Conservation (phyloP, 2,888 invertebrate genomes). For the Metellina segmentata region DNA sequence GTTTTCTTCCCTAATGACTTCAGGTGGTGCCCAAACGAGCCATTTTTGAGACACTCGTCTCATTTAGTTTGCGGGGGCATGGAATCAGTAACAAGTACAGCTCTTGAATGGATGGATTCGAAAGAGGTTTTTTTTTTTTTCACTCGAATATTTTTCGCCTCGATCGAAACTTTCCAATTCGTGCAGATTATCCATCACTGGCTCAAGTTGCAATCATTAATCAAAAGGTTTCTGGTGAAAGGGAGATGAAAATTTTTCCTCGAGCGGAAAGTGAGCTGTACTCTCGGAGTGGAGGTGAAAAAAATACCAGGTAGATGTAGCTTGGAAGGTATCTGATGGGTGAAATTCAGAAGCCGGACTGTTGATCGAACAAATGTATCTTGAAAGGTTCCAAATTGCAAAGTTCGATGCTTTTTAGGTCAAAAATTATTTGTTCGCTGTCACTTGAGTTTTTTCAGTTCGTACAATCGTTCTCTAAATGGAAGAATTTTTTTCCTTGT, state of each 20-base stretch:
- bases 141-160: background rate
- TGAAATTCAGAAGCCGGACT: no score
- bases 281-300: background rate
- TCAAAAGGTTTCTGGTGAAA: slow-evolving; percentile 21
- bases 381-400: no score
- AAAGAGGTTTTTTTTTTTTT: slow-evolving; percentile 11
- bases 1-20: slow-evolving; percentile 33
- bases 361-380: no score
- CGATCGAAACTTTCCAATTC: slow-evolving; percentile 38
- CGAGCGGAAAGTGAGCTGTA: background rate
- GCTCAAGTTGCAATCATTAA: slow-evolving; percentile 44
- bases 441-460: no score
- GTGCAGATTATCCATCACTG: slow-evolving; percentile 48
- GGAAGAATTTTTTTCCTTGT: no score
- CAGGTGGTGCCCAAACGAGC: slow-evolving; percentile 14
- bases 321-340: background rate
- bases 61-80: slow-evolving; percentile 12
- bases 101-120: slow-evolving; percentile 20
- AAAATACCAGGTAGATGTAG: background rate
- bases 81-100: slow-evolving; percentile 20
- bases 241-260: background rate
- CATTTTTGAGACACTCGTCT: slow-evolving; percentile 9
- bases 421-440: no score
- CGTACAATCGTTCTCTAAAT: no score
- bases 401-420: no score